These are phyloP conservation scores for Pogoniulus pusillus DNA, from an alignment of 2,797 vertebrate genomes.

Conservation along the genomic window DNA sequence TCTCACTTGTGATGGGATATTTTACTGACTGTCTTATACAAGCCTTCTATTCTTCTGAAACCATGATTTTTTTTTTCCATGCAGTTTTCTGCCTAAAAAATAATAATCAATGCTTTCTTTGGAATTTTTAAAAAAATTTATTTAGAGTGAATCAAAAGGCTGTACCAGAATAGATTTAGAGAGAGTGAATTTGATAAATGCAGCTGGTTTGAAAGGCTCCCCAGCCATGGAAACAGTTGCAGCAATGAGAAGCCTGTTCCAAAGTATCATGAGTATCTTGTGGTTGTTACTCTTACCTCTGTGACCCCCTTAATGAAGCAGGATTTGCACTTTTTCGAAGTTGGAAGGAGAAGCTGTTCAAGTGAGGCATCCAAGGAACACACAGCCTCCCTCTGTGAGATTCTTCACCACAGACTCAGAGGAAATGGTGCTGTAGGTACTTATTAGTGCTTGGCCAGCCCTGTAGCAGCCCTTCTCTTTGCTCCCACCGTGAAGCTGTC, in stretches of 20 bases:
- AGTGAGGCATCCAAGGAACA: background rate
- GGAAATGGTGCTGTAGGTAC: background rate
- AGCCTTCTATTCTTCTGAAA: slow-evolving; percentile 19
- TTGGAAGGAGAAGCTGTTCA: background rate
- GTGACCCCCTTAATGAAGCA: background rate
- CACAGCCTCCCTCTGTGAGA: background rate
- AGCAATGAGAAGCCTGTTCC: background rate
- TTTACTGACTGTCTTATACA: slow-evolving; percentile 33
- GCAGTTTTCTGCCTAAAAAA: background rate
- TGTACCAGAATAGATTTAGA: slow-evolving; percentile 40
- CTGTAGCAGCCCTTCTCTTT: background rate
- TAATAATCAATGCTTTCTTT: slow-evolving; percentile 19
- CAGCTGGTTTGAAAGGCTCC: background rate
- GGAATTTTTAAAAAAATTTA: no score
- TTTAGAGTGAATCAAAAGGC: background rate
- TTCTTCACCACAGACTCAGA: background rate
- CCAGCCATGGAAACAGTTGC: background rate
- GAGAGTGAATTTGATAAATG: slow-evolving; percentile 40
- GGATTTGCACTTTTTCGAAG: background rate
- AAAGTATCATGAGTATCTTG: background rate
- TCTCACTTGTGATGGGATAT: slow-evolving; percentile 9
- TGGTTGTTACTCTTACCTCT: background rate
- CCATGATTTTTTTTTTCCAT: slow-evolving; percentile 7
- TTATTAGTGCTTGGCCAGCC: background rate
- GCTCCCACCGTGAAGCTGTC: background rate